phyloP scores from a whole-genome alignment of 2,888 invertebrate genomes.

The Digitonthophagus gazella region DNA sequence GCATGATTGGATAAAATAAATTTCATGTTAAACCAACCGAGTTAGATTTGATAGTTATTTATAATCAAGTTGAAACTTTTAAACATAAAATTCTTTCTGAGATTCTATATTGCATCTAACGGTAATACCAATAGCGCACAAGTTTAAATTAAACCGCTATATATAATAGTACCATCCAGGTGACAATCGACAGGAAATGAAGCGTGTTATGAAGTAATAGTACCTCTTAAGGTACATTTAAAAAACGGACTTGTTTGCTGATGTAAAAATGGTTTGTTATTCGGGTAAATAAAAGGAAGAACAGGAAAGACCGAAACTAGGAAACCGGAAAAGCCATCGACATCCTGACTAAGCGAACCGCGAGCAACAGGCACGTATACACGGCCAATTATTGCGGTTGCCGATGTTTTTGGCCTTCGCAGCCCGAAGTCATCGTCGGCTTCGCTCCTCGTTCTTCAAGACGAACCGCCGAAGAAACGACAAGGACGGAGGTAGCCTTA shows the following conservation, averaged over 20 bases:
- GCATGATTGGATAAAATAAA: background rate
- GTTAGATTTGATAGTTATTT: no score
- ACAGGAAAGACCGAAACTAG: no score
- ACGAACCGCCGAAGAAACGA: background rate
- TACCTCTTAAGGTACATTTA: no score
- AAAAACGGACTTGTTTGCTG: no score
- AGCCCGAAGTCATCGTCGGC: background rate
- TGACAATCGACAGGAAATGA: background rate
- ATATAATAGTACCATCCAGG: background rate
- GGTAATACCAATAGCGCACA: background rate
- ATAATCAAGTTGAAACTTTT: no score
- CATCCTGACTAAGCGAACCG: conserved; percentile 4
- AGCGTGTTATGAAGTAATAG: background rate
- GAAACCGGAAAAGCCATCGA: background rate
- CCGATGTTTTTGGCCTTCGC: background rate
- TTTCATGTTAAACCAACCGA: no score
- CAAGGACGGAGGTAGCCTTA: background rate
- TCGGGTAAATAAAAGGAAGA: no score
- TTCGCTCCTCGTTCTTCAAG: background rate
- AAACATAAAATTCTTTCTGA: no score
- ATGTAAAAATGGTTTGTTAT: no score
- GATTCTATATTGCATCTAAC: no score
- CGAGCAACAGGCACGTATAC: background rate
- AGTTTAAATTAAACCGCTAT: background rate
- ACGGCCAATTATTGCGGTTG: conserved; percentile 9